Evolutionary conservation across 2,888 invertebrate genomes (phyloP).

Genomic region (Ferdinandea cuprea): DNA sequence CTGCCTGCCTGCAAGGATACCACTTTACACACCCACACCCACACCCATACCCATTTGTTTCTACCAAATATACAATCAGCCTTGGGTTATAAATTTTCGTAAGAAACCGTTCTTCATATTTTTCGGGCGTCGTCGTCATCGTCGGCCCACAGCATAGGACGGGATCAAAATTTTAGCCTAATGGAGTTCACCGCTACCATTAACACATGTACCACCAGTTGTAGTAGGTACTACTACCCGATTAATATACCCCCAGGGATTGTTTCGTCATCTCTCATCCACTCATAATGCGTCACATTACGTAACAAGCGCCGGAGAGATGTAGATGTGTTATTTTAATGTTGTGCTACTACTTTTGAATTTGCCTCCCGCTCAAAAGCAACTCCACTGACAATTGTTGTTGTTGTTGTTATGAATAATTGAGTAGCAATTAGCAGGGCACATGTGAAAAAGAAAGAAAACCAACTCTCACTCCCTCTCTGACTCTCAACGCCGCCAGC

Average conservation of each 20-base stretch:
- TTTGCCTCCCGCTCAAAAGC: not conserved
- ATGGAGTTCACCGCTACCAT: slow-evolving; percentile 67
- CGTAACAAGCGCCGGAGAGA: slow-evolving; percentile 41
- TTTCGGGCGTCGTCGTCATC: too few relatives aligned
- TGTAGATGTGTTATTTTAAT: slow-evolving; percentile 61
- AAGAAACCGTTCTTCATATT: slow-evolving; percentile 40
- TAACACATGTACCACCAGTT: slow-evolving; percentile 47
- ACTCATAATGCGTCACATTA: slow-evolving; percentile 65
- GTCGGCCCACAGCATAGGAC: slow-evolving; percentile 3
- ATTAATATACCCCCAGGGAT: slow-evolving; percentile 70
- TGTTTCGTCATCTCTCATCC: slow-evolving; percentile 54
- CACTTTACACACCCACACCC: not conserved
- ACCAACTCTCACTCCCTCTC: not conserved
- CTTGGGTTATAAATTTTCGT: slow-evolving; percentile 55
- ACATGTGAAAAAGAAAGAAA: slow-evolving; percentile 58
- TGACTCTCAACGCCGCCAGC: too few relatives aligned
- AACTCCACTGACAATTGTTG: not conserved
- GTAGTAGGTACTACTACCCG: too few relatives aligned
- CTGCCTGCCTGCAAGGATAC: slow-evolving; percentile 16
- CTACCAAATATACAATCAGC: slow-evolving; percentile 9
- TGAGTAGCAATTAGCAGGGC: slow-evolving; percentile 64
- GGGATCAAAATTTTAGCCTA: slow-evolving; percentile 66
- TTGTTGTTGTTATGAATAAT: slow-evolving; percentile 69
- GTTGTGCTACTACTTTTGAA: slow-evolving; percentile 51
- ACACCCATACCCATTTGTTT: not conserved